Base-by-base conservation (phyloP, 2,113 vertebrate genomes). In the Patagioenas fasciata region DNA sequence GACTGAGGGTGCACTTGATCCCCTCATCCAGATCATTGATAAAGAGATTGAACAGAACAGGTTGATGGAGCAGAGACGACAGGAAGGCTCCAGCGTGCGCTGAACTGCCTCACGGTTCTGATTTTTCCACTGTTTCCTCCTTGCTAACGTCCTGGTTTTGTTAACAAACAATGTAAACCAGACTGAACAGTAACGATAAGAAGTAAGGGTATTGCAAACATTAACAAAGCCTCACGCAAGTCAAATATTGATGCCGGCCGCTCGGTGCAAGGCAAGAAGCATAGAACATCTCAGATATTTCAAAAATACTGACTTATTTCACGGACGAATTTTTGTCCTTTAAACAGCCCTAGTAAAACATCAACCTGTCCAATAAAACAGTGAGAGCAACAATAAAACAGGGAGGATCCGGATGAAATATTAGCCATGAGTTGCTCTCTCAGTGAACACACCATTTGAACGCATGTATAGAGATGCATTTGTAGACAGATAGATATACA, bases 401-500 rank as follows among this genome's bases (percentile, higher is more conserved):
- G 44, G 7, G 12, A 70, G 58, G 88, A 94, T 34, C 44, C 17
- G 12, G n/a, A 31, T 25, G 50, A 91, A 92, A n/a, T 25, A 32
- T 36, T 21, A 84, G 25, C 34, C 42, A 31, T 4, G 23, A 75
- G 54, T 53, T 83, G 72, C 53, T 19, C 40, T 62, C 60, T 70
- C 40, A 56, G 47, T 26, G 44, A 69, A 53, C 6, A 58, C 32
- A 40, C 5, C 4, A 29, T 51, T 91, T 57, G 75, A 80, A 91
- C 2, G n/a, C 24, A 32, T 0, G 2, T 6, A 21, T 2, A 36
- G 29, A 62, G 3, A 72, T 4, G 21, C 10, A 31, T 4, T 16
- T 13, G 21, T 10, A 54, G 50, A 32, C n/a, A 61, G 34, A 80
- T 5, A 57, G 0, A 25, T 24, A 53, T 10, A 62, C 61, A 42